Base-by-base conservation (phyloP, 2,888 invertebrate genomes). In the Sinopyrophorus schimmeli region DNA sequence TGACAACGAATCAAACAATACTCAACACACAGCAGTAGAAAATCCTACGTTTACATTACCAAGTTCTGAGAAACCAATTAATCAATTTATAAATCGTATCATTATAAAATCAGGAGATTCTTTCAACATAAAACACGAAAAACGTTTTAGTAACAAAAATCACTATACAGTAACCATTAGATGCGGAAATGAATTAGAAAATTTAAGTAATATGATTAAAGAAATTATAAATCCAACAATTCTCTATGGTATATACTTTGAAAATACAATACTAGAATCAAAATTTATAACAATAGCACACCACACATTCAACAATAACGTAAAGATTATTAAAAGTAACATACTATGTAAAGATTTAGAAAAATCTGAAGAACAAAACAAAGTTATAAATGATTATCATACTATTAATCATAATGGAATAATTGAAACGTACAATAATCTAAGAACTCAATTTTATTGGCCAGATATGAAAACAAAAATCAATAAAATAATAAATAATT, bases 391-490 rank as follows among this genome's bases (percentile, higher is more conserved):
- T 5, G 32, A 57, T 11, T 57, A 57, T 26, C 57, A 55, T 16
- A n/a, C 30, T 7, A 41, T 3, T 3, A 47, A 31, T 10, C 53
- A 57, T 27, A 55, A 52, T 15, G 57, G 54, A 5, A 40, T 57
- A 9, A 35, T 14, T 3, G 49, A 57, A 49, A 48, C 55, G 2
- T 50, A 55, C 14, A 15, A 48, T 3, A 17, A 52, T 3, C 21
- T 56, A 15, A 53, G 42, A 38, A 1, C 5, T 1, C 21, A 17
- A 26, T 55, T 39, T 30, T 57, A 53, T 16, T 57, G 52, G 48
- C 53, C 49, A 2, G 40, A 55, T 11, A 55, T 57, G 51, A 47
- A 49, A 35, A 34, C 10, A 7, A 32, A 37, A 42, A 52, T 57
- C 12, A 50, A 53, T 37, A 55, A 55, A 52, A 15, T 47, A 1